Conservation (phyloP, 2,113 vertebrate species). For the Scomber scombrus region DNA sequence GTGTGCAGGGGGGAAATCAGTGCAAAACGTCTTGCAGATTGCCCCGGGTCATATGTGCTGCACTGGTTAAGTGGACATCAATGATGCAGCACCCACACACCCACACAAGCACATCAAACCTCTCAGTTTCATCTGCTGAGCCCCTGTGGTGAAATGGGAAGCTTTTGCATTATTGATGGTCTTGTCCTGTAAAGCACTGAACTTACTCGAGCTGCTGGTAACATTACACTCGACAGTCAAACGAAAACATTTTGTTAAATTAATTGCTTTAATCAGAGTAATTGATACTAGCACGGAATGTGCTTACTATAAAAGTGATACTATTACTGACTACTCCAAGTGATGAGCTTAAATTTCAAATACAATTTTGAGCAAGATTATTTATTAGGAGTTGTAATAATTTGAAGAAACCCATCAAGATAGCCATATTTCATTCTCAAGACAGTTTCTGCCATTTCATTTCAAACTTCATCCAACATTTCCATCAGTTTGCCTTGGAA, state of each 20-base stretch:
- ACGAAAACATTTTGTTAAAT: constrained; percentile 63
- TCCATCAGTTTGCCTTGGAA: too few relatives aligned
- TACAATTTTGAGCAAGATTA: neutral
- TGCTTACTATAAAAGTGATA: neutral
- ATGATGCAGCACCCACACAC: constrained; percentile 72
- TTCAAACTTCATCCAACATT: too few relatives aligned
- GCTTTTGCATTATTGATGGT: constrained; percentile 73
- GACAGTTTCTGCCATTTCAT: too few relatives aligned
- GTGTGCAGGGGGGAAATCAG: constrained; percentile 56
- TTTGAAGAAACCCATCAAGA: too few relatives aligned
- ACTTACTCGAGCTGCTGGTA: constrained; percentile 50
- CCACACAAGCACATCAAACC: constrained; percentile 56
- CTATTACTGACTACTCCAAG: neutral
- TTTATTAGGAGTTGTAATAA: neutral
- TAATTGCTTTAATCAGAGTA: constrained; percentile 54
- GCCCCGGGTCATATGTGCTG: constrained; percentile 55
- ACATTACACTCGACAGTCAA: constrained; percentile 48
- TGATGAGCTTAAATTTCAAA: neutral
- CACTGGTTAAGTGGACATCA: constrained; percentile 76
- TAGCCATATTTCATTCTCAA: too few relatives aligned
- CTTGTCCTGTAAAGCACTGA: constrained; percentile 69
- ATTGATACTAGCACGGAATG: constrained; percentile 13
- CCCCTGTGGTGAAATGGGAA: constrained; percentile 67
- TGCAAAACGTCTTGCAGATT: constrained; percentile 57
- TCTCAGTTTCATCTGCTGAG: constrained; percentile 73